Percentiles rank a stretch among this genome's conserved stretches.
phyloP scores from a whole-genome alignment of 2,797 vertebrate genomes.

The Melanotaenia maccullochi region DNA sequence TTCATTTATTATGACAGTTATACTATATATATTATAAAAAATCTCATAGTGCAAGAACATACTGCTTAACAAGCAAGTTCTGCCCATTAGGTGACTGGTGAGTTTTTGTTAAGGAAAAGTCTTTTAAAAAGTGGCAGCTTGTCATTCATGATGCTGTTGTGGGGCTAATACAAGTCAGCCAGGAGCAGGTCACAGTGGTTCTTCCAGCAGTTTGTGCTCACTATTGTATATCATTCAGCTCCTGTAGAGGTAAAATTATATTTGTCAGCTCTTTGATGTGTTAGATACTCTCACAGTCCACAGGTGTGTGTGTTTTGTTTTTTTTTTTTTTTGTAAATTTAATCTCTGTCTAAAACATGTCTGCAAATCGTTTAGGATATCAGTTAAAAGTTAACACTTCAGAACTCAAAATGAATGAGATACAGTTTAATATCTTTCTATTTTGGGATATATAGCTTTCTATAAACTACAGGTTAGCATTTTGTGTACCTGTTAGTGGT shows the following conservation, averaged over 20 bases:
- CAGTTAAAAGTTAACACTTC: background rate
- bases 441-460: background rate
- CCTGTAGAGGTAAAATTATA: background rate
- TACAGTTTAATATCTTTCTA: background rate
- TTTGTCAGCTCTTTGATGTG: background rate
- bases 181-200: background rate
- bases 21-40: background rate
- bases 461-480: background rate
- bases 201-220: background rate
- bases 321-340: background rate
- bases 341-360: background rate
- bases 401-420: background rate
- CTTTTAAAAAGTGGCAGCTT: background rate
- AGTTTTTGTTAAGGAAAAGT: background rate
- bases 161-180: background rate
- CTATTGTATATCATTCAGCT: background rate
- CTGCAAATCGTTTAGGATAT: background rate
- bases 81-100: background rate
- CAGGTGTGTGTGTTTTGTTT: background rate
- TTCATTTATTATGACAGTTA: background rate
- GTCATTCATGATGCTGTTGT: background rate
- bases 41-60: background rate
- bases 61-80: background rate
- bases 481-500: background rate
- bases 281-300: background rate